phyloP scores from a whole-genome alignment of 2,113 vertebrate genomes.

The Neotragus moschatus region DNA sequence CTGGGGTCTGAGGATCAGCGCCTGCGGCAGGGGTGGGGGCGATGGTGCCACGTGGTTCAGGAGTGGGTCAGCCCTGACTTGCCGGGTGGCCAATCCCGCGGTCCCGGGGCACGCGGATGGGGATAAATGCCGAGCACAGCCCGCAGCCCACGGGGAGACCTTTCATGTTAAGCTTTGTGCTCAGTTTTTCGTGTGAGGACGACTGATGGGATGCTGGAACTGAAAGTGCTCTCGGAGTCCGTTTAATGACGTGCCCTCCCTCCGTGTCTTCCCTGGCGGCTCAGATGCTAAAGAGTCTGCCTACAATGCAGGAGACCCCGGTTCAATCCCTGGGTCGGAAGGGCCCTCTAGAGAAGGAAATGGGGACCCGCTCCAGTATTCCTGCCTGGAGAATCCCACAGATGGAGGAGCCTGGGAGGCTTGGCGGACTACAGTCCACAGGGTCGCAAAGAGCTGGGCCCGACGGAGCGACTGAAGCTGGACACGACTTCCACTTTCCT shows the following conservation, averaged over 20 bases:
- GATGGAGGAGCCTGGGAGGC: not conserved
- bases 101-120: not conserved
- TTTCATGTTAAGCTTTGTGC: not conserved
- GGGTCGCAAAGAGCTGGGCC: not conserved
- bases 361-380: not conserved
- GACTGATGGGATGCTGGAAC: too few species aligned
- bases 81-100: not conserved
- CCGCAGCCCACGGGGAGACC: not conserved
- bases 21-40: not conserved
- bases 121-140: rapidly evolving
- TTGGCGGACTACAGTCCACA: not conserved
- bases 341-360: not conserved
- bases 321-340: not conserved
- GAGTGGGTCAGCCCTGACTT: not conserved
- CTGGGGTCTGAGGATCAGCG: not conserved
- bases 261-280: not conserved
- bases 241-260: rapidly evolving
- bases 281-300: not conserved
- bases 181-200: not conserved
- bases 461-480: not conserved
- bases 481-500: not conserved
- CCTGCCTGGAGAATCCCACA: not conserved
- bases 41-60: not conserved
- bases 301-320: rapidly evolving
- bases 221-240: not conserved